phyloP scores from a whole-genome alignment of 2,113 vertebrate genomes.

The Tragulus kanchil region DNA sequence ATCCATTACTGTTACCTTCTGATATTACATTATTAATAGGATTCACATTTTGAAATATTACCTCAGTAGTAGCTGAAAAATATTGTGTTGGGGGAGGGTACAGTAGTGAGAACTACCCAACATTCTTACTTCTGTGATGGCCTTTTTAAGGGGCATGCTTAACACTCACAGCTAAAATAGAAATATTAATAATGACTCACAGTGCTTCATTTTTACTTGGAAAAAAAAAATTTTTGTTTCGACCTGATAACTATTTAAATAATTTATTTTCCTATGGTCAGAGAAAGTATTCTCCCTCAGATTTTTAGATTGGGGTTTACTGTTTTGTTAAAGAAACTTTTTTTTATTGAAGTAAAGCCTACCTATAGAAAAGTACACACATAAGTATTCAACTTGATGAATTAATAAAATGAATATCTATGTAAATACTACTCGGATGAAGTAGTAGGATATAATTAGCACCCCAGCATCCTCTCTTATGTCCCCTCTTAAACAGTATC shows the following conservation, averaged over 20 bases:
- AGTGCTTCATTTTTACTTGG: conserved; percentile 41
- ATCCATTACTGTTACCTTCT: background rate
- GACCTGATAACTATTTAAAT: conserved; percentile 44
- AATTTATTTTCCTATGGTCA: conserved; percentile 63
- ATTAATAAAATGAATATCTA: background rate
- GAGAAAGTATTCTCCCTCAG: background rate
- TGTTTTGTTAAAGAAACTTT: conserved; percentile 34
- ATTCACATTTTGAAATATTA: conserved; percentile 33
- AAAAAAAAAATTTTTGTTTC: background rate
- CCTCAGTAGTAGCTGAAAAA: conserved; percentile 17
- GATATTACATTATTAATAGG: background rate
- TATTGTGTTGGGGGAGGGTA: background rate
- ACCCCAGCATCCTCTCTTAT: background rate
- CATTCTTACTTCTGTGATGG: background rate
- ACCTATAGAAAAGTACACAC: background rate
- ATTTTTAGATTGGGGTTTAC: conserved; percentile 29
- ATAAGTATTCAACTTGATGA: background rate
- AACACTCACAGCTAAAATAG: background rate
- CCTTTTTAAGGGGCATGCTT: background rate
- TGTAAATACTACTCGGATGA: background rate
- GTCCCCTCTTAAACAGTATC: background rate
- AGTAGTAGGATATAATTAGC: background rate
- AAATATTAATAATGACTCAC: background rate
- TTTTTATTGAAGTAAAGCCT: conserved; percentile 27
- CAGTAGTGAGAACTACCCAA: background rate